Conservation (phyloP, 30 jellyfish, hydroid and myxozoan species). For the Aurelia sp. region DNA sequence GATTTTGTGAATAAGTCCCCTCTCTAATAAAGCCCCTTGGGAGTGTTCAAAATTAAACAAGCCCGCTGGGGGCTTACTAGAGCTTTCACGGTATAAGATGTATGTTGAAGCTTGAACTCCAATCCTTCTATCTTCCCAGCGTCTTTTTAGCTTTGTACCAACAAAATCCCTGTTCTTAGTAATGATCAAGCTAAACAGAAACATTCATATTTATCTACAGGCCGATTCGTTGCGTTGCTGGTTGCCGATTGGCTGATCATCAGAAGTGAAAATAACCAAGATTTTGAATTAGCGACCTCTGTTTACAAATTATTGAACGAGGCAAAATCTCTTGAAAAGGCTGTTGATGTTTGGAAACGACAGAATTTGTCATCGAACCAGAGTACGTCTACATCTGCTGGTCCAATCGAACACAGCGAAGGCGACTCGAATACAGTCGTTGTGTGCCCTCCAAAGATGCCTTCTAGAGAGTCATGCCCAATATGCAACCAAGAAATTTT, state of each 20-base stretch:
- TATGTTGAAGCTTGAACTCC: too few species aligned
- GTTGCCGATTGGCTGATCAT: constrained; percentile 65
- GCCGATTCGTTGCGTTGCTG: constrained; percentile 19
- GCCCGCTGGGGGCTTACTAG: too few species aligned
- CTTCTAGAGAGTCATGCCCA: constrained; percentile 22
- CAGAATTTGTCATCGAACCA: background rate
- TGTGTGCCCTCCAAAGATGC: background rate
- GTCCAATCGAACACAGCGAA: too few species aligned
- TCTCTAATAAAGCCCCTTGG: too few species aligned
- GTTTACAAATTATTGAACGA: constrained; percentile 25
- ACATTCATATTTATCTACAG: constrained; percentile 3
- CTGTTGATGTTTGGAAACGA: background rate
- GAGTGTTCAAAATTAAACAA: too few species aligned
- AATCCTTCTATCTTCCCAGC: background rate
- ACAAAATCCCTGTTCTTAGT: background rate
- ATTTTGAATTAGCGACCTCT: constrained; percentile 20
- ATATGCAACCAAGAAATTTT: constrained; percentile 6
- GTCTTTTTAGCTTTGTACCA: background rate
- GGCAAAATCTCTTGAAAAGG: constrained; percentile 3
- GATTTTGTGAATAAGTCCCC: too few species aligned
- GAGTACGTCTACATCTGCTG: too few species aligned
- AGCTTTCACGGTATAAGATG: too few species aligned
- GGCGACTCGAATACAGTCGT: too few species aligned
- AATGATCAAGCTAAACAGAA: background rate
- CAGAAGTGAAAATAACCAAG: constrained; percentile 1